Evolutionary conservation across 2,888 invertebrate species (phyloP).

Genomic region (Cheilosia vernalis): DNA sequence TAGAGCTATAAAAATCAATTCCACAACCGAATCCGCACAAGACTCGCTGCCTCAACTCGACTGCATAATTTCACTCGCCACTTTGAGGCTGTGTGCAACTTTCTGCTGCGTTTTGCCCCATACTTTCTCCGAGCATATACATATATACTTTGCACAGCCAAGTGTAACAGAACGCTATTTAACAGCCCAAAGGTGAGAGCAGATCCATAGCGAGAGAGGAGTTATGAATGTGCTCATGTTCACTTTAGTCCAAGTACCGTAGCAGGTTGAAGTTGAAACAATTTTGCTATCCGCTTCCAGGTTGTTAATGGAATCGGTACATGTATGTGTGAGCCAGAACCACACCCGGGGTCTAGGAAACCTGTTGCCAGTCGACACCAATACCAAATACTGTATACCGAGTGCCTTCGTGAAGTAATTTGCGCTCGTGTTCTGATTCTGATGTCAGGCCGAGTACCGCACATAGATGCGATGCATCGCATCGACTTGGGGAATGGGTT

Average conservation of each 20-base stretch:
- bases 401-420: conserved; percentile 61
- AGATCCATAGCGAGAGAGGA: conserved; percentile 56
- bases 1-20: conserved; percentile 74
- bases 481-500: conserved; percentile 63
- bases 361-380: conserved; percentile 50
- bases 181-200: conserved; percentile 66
- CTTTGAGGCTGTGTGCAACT: conserved; percentile 31
- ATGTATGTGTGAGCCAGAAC: conserved; percentile 39
- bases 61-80: conserved; percentile 51
- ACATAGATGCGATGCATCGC: background rate
- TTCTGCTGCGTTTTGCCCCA: conserved; percentile 57
- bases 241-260: conserved; percentile 68
- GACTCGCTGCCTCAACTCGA: background rate
- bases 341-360: conserved; percentile 68
- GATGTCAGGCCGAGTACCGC: conserved; percentile 52
- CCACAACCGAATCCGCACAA: conserved; percentile 37
- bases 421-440: conserved; percentile 73
- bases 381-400: background rate
- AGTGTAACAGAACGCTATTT: conserved; percentile 66
- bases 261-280: conserved; percentile 75
- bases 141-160: conserved; percentile 21
- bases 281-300: conserved; percentile 68
- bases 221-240: conserved; percentile 60
- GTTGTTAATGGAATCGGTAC: conserved; percentile 43
- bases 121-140: conserved; percentile 22